Base-by-base conservation (phyloP, 2,797 vertebrate genomes). In the Pantherophis alleghaniensis region DNA sequence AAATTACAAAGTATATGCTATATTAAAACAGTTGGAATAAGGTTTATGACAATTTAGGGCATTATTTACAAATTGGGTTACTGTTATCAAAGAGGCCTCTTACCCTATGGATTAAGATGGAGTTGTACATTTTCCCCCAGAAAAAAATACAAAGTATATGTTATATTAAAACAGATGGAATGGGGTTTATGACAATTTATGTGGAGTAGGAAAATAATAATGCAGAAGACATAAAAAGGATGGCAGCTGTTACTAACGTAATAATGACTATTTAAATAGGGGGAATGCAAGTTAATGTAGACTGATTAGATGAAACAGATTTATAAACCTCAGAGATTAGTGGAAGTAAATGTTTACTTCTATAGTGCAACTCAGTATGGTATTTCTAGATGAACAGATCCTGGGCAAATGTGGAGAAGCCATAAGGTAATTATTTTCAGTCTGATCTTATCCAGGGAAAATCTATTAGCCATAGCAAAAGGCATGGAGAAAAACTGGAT, bases 181-280 rank as follows among this genome's bases (percentile, higher is more conserved):
- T 20, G 1, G 92, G 24, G 5, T 88, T 51, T 7, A 74, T 7
- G 55, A 6, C 91, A 90, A 89, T 24, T 12, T 93, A 93, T 6
- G 59, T 7, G 60, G 51, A 87, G 94, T 32, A 3, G 6, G 89
- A 94, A 91, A 93, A 90, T 6, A 87, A 6, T 92, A 69, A 4
- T n/a, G 5, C 1, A 7, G 79, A 42, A 89, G 11, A 63, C 5
- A 0, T 89, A 87, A 57, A 79, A 87, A 90, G 2, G 0, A 83
- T 90, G 24, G 56, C 16, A 74, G 53, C 63, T 59, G 56, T 90
- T 89, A 69, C 53, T 66, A 79, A 57, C 53, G 92, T 91, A 90
- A 55, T 47, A 47, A 28, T 61, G 79, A 88, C 66, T 26, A 53
- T 1, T 66, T 5, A 11, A 32, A n/a, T 61, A 66, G 20, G 55